Base-by-base conservation (phyloP, 2,888 invertebrate genomes). In the Xanthia icteritia region DNA sequence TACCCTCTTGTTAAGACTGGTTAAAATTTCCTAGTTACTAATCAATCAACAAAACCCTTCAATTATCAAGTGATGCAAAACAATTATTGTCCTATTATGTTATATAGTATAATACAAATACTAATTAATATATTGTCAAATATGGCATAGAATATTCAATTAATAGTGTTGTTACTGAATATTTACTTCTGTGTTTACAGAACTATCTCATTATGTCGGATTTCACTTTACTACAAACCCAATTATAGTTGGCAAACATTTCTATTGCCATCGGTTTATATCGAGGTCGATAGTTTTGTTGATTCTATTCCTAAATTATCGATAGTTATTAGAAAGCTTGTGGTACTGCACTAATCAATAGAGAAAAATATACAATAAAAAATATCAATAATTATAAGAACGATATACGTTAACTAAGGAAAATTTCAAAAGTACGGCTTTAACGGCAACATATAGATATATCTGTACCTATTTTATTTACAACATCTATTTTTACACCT, bases 231-330 rank as follows among this genome's bases (percentile, higher is more conserved):
- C 42, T 77, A 74, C 75, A 82, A 85, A 87, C 81, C 77, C 87
- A 90, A 90, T 90, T 89, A 90, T 85, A 84, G 77, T 84, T 81
- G 60, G 83, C 76, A 89, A 90, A 90, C 85, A 90, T 84, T 84
- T 82, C 77, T 84, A 78, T 73, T 74, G 73, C 39, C 74, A 82
- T 76, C 66, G 68, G 54, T 75, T 58, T n/a, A 66, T 81, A 76
- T 74, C 6, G 60, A 61, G 31, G n/a, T 70, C 70, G 65, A 71
- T 79, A 73, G 61, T 69, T 69, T 67, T 23, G 69, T 66, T 54
- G 11, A 39, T 56, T n/a, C 2, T 31, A 36, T 45, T n/a, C 13
- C 9, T 8, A 63, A 64, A 61, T 36, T 73, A 79, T 80, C 75
- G 79, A 79, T 70, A 66, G 23, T 58, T 54, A 17, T 42, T 13